Percentiles rank a stretch among this genome's conserved stretches.
Conservation (phyloP, 2,113 vertebrate genomes). For the Opisthocomus hoazin region DNA sequence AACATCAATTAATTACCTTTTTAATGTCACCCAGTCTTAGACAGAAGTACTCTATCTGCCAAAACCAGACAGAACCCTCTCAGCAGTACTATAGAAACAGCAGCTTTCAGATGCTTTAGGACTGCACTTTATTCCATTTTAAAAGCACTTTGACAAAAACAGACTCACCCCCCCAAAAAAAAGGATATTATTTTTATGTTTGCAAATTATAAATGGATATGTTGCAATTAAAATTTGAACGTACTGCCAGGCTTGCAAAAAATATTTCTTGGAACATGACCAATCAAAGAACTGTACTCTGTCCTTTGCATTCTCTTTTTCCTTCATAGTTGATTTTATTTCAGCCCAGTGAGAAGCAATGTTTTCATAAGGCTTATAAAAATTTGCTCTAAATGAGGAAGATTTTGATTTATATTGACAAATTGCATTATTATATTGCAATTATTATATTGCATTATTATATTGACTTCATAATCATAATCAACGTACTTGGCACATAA, state of each 20-base stretch:
- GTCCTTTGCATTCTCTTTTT: neutral
- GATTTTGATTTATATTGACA: neutral
- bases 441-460: constrained; percentile 19
- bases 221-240: neutral
- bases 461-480: constrained; percentile 47
- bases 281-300: neutral
- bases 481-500: constrained; percentile 16
- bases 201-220: neutral
- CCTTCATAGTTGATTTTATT: neutral
- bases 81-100: neutral
- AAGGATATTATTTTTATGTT: neutral
- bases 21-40: neutral
- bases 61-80: neutral
- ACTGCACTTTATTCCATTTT: neutral
- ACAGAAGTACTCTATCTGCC: neutral
- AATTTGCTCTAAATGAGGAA: neutral
- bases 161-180: neutral
- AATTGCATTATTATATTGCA: constrained; percentile 17
- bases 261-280: neutral
- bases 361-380: neutral
- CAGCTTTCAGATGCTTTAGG: neutral
- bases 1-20: neutral
- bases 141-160: neutral
- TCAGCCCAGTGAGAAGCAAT: neutral
- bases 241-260: neutral